Evolutionary conservation across 23 tunicate species (phyloP), one percentile per base, ranked within the genome.

Genomic region (Aplidium turbinatum): DNA sequence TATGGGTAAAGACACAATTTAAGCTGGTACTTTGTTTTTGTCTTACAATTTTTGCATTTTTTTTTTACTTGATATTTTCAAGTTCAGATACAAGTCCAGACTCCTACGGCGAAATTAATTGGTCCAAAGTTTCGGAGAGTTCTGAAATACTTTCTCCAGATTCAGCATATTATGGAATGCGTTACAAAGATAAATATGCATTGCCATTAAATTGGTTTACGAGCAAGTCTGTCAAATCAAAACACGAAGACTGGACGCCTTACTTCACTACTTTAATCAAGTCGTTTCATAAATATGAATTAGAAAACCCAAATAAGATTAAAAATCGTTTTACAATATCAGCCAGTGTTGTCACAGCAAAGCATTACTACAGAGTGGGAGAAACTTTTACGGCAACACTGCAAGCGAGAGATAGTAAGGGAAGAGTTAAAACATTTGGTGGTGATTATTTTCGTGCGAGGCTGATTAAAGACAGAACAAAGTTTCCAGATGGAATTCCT

Each of bases 401-500:
- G 20, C 27, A 29, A 25, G 66, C 87, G 19, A 52, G 52, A 34
- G 79, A 82, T 47, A 16, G 63, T 4, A 30, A 72, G 3, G 80
- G 80, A 56, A 45, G 32, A 25, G 48, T 16, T 16, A 72, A 82
- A 32, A 13, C 26, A 29, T 72, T 74, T 39, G 87, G 87, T 13
- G 87, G 87, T 27, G 87, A 82, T 34, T 82, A 45, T 62, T 82
- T 75, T 22, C 33, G 72, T 2, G 87, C 79, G 2, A 38, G 63
- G 6, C 38, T 82, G 31, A 18, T 47, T 31, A 38, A 35, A 24
- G 80, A 58, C 52, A 36, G 18, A n/a, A 29, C 9, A 35, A 29
- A 39, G 4, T 47, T 13, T 57, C 54, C 36, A 5, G 89, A 74
- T 75, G 82, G 81, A 34, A 57, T 75, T 33, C 68, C 81, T 7